These are phyloP conservation scores for Tribolium castaneum DNA, from an alignment of 1,140 invertebrate species.

Conservation along the genomic window DNA sequence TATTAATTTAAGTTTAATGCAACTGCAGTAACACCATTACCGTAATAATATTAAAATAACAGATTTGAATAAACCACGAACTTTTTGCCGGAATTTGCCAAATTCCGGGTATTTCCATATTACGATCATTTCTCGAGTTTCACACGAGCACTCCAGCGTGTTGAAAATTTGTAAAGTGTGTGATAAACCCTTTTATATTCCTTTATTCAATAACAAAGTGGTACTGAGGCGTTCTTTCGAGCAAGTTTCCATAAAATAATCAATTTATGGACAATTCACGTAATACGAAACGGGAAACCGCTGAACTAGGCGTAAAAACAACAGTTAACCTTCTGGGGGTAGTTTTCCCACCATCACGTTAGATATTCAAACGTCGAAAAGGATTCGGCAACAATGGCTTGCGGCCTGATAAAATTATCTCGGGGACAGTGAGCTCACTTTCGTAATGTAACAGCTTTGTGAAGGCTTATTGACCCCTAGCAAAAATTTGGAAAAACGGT, in stretches of 20 bases:
- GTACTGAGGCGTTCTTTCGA: not conserved
- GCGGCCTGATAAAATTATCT: not conserved
- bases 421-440: not conserved
- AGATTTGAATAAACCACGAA: not conserved
- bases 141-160: too few relatives aligned
- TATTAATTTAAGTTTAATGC: not conserved
- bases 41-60: not conserved
- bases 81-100: too few relatives aligned
- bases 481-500: not conserved
- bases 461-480: too few relatives aligned
- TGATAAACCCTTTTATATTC: too few relatives aligned
- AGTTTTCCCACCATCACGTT: not conserved
- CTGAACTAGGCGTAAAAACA: not conserved
- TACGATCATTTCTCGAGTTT: too few relatives aligned
- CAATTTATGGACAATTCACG: slow-evolving; percentile 2
- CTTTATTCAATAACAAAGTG: too few relatives aligned
- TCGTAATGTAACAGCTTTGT: not conserved
- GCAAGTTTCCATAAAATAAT: not conserved
- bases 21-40: not conserved
- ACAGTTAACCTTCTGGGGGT: slow-evolving; percentile 5
- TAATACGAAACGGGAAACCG: not conserved
- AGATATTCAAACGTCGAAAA: not conserved
- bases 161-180: too few relatives aligned
- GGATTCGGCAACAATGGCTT: not conserved
- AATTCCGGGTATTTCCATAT: too few relatives aligned